Evolutionary conservation across 2,888 invertebrate species (phyloP).

Genomic region (Brachyopa scutellaris): DNA sequence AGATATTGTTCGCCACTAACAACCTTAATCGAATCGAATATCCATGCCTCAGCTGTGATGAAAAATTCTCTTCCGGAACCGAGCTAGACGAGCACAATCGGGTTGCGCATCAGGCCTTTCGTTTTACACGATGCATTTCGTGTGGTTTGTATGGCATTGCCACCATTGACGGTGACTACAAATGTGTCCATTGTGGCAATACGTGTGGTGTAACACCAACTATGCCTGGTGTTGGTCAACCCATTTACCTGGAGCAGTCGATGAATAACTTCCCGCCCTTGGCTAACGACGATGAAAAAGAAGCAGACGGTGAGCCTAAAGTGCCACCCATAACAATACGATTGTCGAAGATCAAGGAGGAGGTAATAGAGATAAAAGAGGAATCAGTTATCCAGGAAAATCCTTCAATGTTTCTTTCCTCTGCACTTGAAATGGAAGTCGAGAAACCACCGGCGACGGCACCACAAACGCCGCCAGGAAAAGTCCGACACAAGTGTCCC

Average conservation of each 20-base stretch:
- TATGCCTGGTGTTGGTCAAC: slow-evolving; percentile 75
- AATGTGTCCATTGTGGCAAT: slow-evolving; percentile 80
- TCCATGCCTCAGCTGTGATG: slow-evolving; percentile 80
- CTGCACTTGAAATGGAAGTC: slow-evolving; percentile 27
- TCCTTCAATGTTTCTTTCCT: slow-evolving; percentile 46
- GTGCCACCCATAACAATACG: slow-evolving; percentile 80
- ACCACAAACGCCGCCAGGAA: slow-evolving; percentile 75
- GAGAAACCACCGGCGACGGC: slow-evolving; percentile 74
- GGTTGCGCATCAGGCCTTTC: slow-evolving; percentile 78
- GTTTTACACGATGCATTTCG: slow-evolving; percentile 79
- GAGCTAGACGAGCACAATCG: slow-evolving; percentile 80
- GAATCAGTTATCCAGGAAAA: slow-evolving; percentile 74
- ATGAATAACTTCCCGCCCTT: slow-evolving; percentile 50
- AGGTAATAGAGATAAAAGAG: slow-evolving; percentile 79
- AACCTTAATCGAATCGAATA: slow-evolving; percentile 76
- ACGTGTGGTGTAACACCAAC: slow-evolving; percentile 76
- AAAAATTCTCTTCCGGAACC: slow-evolving; percentile 78
- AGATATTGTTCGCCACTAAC: slow-evolving; percentile 72
- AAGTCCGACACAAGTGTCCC: slow-evolving; percentile 80
- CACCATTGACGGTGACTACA: slow-evolving; percentile 78
- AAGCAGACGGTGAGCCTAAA: slow-evolving; percentile 72
- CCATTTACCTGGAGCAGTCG: slow-evolving; percentile 78
- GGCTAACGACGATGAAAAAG: slow-evolving; percentile 47
- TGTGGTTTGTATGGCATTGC: slow-evolving; percentile 80
- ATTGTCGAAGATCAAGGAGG: slow-evolving; percentile 78